Base-by-base conservation (phyloP, 2,797 vertebrate genomes). In the Sphenopsis melanotis region DNA sequence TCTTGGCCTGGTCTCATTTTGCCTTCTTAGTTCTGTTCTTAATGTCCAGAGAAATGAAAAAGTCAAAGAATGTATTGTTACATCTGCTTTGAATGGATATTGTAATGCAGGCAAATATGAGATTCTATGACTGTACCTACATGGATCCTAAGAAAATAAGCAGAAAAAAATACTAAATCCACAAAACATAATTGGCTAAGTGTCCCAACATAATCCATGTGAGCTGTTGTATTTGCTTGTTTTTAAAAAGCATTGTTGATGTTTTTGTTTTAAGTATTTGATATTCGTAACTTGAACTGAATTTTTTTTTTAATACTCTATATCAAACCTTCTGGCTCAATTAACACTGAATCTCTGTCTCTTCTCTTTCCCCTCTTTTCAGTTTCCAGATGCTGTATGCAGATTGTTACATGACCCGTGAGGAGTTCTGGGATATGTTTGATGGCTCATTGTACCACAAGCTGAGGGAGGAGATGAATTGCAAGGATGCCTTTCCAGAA, bases 361-460 rank as follows among this genome's bases (percentile, higher is more conserved):
- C 27, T 15, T 22, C 19, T 30, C 57, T 55, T 21, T 9, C 13
- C 24, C 17, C 6, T 26, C 30, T 15, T 49, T 90, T 30, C 95
- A 99, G 99, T 84, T 99, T 99, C 98, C 99, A 99, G 98, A 99
- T 99, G 99, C 98, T 99, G 49, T 99, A 99, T 55, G 99, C 99
- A 5, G 99, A 99, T 93, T 99, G 99, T 88, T 99, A 99, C 95
- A 99, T 99, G 99, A 98, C 98, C 83, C 98, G 98, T 19, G 98
- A 99, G 92, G 99, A 99, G 96, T 99, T 99, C 95, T 99, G 99
- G 99, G 98, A 99, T 96, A 99, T 99, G 99, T 99, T 99, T 87
- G 99, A 99, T 10, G 99, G 99, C 65, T 98, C 98, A 0, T 96
- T 99, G 30, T 99, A 99, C 96, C 99, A 99, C 93, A 98, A 98